Evolutionary conservation across 2,797 vertebrate species (phyloP), one percentile per base, ranked within the genome.

Genomic region (Lophotriccus pileatus): DNA sequence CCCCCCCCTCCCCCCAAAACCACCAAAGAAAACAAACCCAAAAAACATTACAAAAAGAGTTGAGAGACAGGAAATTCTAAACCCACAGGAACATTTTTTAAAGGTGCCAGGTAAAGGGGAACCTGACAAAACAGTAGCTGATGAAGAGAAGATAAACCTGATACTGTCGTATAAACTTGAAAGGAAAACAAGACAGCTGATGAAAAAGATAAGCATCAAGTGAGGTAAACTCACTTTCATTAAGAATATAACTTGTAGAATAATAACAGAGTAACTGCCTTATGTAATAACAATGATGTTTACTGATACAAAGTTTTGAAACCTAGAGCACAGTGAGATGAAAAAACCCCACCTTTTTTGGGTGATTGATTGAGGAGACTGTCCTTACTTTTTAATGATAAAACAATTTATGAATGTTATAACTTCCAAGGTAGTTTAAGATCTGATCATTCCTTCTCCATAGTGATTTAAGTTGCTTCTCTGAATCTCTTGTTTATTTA

Each of bases 281-380:
- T 32, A 22, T 43, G 24, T 23, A 43, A 13, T 53, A 66, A 36
- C 37, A 62, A 0, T 36, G 19, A 19, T 9, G 16, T 56, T 76
- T 84, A 17, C 7, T 66, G 14, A 34, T 84, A 19, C 14, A 28
- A 62, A 25, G 2, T 56, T 75, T 62, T 34, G 55, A 84, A 64
- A 56, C 39, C 8, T 63, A 18, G 12, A 53, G 30, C 3, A 0
- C 0, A 4, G 12, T 4, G 41, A 67, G 23, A 24, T 41, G 21
- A n/a, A 44, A 47, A 56, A 60, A 50, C 1, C 2, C 5, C n/a
- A 21, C 50, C 17, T 52, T 52, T 52, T 52, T 30, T 52, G 10
- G 28, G 28, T 19, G 50, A 52, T 30, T 7, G 19, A 17, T 0
- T 16, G 59, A 28, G n/a, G 46, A 22, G 10, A 9, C 39, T 66